These are phyloP conservation scores for Zalophus californianus DNA, from an alignment of 2,797 vertebrate genomes.

Conservation along the genomic window DNA sequence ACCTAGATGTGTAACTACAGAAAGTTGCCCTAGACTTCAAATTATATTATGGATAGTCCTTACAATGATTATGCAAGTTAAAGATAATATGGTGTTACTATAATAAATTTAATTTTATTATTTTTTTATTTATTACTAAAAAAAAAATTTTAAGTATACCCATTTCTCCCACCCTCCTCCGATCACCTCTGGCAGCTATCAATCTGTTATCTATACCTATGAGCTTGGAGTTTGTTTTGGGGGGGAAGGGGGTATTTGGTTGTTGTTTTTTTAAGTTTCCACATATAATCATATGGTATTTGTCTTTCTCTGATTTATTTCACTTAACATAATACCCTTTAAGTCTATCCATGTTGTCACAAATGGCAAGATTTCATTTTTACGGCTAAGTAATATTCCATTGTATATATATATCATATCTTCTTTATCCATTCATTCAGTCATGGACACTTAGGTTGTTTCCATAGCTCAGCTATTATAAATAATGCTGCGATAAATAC, in stretches of 20 bases:
- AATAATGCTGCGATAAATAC: neutral
- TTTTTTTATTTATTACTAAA: neutral
- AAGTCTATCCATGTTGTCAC: neutral
- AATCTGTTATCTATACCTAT: neutral
- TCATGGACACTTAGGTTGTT: neutral
- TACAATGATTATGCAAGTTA: neutral
- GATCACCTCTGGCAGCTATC: neutral
- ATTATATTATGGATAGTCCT: neutral
- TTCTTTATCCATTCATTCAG: neutral
- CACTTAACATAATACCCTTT: neutral
- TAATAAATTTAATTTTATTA: neutral
- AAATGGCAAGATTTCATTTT: neutral
- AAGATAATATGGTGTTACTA: neutral
- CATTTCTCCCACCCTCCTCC: neutral
- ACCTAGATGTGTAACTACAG: neutral
- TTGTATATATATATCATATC: neutral
- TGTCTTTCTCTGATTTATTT: neutral
- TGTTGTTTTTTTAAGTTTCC: neutral
- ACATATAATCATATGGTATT: neutral
- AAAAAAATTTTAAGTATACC: neutral
- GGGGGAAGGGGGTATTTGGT: neutral
- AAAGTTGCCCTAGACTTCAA: constrained; percentile 36
- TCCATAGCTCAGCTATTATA: neutral
- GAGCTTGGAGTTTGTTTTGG: neutral
- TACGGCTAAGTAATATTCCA: neutral